These are phyloP conservation scores for Drosophila ercepeae DNA, from an alignment of 1,140 invertebrate genomes.

Conservation along the genomic window DNA sequence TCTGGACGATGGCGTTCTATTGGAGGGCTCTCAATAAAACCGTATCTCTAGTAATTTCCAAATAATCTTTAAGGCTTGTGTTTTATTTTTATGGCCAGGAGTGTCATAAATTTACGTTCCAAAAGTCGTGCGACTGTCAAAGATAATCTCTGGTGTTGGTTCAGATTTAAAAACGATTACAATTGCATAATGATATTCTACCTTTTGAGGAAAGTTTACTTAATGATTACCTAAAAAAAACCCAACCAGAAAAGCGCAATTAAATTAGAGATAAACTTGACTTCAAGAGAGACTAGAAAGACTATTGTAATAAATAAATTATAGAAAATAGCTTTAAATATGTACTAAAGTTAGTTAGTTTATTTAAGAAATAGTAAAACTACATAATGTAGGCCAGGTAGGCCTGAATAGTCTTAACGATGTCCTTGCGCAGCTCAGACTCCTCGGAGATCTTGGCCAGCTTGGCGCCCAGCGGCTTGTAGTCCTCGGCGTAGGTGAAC, in stretches of 20 bases:
- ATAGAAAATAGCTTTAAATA: too few species aligned
- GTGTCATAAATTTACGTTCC: neutral
- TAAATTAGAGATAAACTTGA: too few species aligned
- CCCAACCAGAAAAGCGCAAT: too few species aligned
- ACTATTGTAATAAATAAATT: too few species aligned
- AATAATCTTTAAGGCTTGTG: neutral
- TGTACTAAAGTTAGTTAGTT: too few species aligned
- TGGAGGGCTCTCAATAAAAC: conserved; percentile 11
- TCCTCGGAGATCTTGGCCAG: conserved; percentile 16
- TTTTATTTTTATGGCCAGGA: neutral
- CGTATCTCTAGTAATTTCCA: conserved; percentile 12
- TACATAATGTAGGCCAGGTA: conserved; percentile 31
- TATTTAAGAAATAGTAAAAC: too few species aligned
- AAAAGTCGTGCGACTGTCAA: neutral
- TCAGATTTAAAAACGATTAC: neutral
- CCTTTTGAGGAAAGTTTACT: too few species aligned
- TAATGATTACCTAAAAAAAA: too few species aligned
- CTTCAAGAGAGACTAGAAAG: too few species aligned
- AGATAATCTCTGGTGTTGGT: neutral
- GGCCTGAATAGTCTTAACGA: conserved; percentile 19
- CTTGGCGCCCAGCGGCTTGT: conserved; percentile 7
- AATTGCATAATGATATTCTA: neutral
- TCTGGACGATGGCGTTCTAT: conserved; percentile 8
- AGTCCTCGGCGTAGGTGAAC: conserved; percentile 34
- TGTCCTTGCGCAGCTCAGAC: neutral